Evolutionary conservation across 1,140 invertebrate species (phyloP).

Genomic region (Phymorhynchus buccinoides): DNA sequence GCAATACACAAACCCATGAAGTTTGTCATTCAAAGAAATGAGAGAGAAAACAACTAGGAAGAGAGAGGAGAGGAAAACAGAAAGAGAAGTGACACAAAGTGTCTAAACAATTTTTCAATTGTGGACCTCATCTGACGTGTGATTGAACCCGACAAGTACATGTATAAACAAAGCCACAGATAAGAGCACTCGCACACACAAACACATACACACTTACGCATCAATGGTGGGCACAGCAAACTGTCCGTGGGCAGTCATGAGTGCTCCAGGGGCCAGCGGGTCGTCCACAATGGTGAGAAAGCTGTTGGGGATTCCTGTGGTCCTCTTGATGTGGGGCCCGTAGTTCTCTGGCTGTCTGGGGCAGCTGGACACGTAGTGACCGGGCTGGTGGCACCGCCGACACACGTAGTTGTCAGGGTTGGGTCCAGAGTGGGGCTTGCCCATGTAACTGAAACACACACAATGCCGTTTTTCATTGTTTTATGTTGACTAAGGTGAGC

Average conservation of each 20-base stretch:
- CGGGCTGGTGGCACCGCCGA: slow-evolving; percentile 91
- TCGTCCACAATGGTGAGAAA: slow-evolving; percentile 93
- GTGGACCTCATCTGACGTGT: too few relatives aligned
- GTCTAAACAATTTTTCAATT: too few relatives aligned
- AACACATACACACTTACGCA: slow-evolving; percentile 80
- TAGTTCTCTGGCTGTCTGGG: slow-evolving; percentile 73
- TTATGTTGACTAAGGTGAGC: too few relatives aligned
- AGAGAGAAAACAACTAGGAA: too few relatives aligned
- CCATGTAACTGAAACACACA: slow-evolving; percentile 82
- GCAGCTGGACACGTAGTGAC: slow-evolving; percentile 96
- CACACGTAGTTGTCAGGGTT: slow-evolving; percentile 92
- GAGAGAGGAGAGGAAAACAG: too few relatives aligned
- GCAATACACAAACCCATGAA: too few relatives aligned
- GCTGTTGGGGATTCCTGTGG: slow-evolving; percentile 94
- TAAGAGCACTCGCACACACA: not conserved
- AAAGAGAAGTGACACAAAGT: too few relatives aligned
- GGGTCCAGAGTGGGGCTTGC: slow-evolving; percentile 80
- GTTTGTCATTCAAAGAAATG: too few relatives aligned
- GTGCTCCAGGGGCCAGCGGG: slow-evolving; percentile 89
- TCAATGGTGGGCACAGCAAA: slow-evolving; percentile 93
- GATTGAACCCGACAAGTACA: too few relatives aligned
- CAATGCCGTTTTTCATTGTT: too few relatives aligned
- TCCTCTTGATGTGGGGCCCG: slow-evolving; percentile 55
- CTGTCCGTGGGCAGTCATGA: slow-evolving; percentile 92
- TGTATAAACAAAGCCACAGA: too few relatives aligned